Conservation (phyloP, 30 jellyfish, hydroid and myxozoan genomes). For the Haliclystus octoradiatus region DNA sequence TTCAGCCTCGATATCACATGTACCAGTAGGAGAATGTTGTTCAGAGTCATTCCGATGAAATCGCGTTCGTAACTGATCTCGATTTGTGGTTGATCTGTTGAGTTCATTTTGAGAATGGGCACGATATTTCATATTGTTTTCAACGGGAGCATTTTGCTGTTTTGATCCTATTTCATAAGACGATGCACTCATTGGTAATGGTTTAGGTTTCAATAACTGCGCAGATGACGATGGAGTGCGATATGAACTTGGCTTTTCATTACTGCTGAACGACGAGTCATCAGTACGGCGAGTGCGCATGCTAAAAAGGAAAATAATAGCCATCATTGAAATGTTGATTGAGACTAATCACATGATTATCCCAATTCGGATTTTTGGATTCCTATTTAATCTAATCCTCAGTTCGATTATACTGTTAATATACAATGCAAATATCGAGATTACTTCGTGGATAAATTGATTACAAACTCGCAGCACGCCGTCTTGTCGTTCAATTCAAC, state of each 20-base stretch:
- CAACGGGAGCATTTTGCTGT: neutral
- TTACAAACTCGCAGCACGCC: no score
- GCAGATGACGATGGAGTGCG: neutral
- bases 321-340: no score
- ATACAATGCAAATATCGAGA: no score
- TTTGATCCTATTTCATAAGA: neutral
- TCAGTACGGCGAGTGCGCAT: neutral
- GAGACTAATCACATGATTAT: no score
- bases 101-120: neutral
- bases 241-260: neutral
- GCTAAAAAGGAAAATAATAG: neutral
- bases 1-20: slow-evolving; percentile 54
- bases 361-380: no score
- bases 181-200: neutral
- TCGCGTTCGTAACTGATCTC: slow-evolving; percentile 2
- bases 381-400: no score
- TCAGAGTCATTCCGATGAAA: neutral
- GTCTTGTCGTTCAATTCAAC: no score
- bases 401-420: no score
- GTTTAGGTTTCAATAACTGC: neutral
- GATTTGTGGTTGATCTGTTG: neutral
- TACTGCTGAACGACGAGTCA: neutral
- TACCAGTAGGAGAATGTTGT: neutral
- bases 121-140: neutral
- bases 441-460: no score